Base-by-base conservation (phyloP, 2,888 invertebrate genomes). In the Thymelicus sylvestris region DNA sequence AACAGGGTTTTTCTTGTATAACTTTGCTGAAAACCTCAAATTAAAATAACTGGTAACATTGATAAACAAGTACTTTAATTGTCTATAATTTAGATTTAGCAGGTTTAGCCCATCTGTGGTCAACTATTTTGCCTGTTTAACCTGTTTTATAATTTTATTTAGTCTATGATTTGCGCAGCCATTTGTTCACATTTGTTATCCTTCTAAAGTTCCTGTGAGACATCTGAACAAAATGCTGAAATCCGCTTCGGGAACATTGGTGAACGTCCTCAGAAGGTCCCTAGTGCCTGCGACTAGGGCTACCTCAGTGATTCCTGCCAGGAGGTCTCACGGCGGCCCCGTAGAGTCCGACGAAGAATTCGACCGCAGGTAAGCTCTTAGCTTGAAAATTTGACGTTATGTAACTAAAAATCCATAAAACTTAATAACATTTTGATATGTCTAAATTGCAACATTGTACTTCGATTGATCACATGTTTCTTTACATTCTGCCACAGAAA, bases 301-400 rank as follows among this genome's bases (percentile, higher is more conserved):
- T 72, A 86, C 83, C 79, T 87, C 88, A 68, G 86, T 86, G 52
- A 77, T 86, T 55, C 81, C 89, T 19, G 83, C 86, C 66, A 85
- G 93, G 67, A 83, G 82, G 74, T 67, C 88, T 47, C 95, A 95
- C 78, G 94, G 86, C 10, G 93, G 90, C 12, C 86, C 94, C 57
- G 94, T 94, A 38, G 97, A 98, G 89, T 95, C 96, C 52, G 97
- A 97, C 76, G 98, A 97, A 83, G 97, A 97, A 83, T 98, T 98
- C 89, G 98, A 98, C 89, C 91, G 95, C 79, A 95, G 96, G 92
- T 95, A 92, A 92, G 89, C 75, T 76, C 19, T 31, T 66, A 50
- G 10, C 50, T 47, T 76, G 76, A 76, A 77, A 76, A 75, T 76
- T 84, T 91, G 87, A 91, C 87, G 91, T 94, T 94, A 94, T 94